Evolutionary conservation across 2,113 vertebrate species (phyloP), one percentile per base, ranked within the genome.

Genomic region (Alces alces): DNA sequence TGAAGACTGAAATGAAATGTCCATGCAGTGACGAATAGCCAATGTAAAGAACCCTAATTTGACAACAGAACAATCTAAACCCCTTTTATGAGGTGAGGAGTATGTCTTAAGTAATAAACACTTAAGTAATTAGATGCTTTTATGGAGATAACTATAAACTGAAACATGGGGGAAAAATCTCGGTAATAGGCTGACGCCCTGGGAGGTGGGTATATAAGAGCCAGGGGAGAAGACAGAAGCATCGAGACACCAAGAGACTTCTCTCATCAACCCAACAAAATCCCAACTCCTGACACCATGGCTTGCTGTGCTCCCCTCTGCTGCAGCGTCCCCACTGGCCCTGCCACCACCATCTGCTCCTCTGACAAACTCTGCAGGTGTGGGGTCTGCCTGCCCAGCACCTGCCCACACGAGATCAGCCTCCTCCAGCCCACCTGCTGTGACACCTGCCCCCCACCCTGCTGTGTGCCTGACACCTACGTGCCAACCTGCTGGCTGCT

Each of bases 331-430:
- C 98, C 96, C 93, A 97, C 94, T 0, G 97, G 97, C 45, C 98
- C 98, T 0, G 97, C 98, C 95, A 98, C 98, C 94, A 98, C 98
- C 98, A 98, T 98, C 97, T 98, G 98, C 79, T 97, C 98, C 84
- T 96, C 95, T 1, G 98, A 98, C 73, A 98, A 97, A 11, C 96
- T 95, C 97, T 98, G 98, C 87, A 83, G 97, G 5, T 98, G 98
- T 0, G 98, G 98, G 33, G 98, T 98, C 93, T 98, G 98, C 95
- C 98, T 98, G 91, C 98, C 98, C 97, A 98, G 98, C 98, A 98
- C 98, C 94, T 98, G 98, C 97, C 98, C 98, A 0, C 98, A 98
- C 0, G 98, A 97, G 50, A 96, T 98, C 98, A 98, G 94, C 94
- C 98, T 98, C 86, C 98, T 98, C 5, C 97, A 97, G 95, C 98